Evolutionary conservation across 2,888 invertebrate genomes (phyloP), one percentile per base, ranked within the genome.

Genomic region (Eurois occulta): DNA sequence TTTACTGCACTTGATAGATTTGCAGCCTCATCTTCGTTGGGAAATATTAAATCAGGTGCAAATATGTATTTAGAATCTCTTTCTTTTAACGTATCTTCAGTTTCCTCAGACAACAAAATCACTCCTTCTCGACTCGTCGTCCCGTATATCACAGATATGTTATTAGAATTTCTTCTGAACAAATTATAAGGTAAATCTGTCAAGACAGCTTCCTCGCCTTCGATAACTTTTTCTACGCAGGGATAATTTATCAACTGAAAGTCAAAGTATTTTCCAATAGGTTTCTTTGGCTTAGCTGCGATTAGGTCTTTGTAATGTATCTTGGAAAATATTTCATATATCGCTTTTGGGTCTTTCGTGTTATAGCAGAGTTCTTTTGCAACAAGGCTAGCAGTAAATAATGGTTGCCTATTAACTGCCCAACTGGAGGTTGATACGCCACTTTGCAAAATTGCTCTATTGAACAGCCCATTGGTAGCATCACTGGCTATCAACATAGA

Each of bases 181-280:
- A 93, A 79, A 77, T 95, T 93, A 73, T 89, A 93, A 3, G 95
- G 94, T 38, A 94, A 81, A 81, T 95, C 94, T n/a, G 91, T 91
- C 64, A 95, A 83, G 8, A 93, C 88, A 0, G 91, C 78, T 81
- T 94, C 93, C 43, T 91, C 85, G 4, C 91, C 93, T 35, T 91
- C 90, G 28, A 95, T 87, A 2, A 84, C 48, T 75, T 91, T 92
- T 84, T 95, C 95, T 21, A 94, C 86, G 81, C 94, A 95, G 1
- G 94, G 95, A 46, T 93, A 77, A 84, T 93, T 88, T 48, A 94
- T 69, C 7, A 94, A 84, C 55, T 92, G 88, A 2, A 93, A 92
- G 65, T 93, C 93, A 75, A 92, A 92, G 75, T 65, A 72, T 68
- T 74, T 77, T 43, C 52, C 46, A 35, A 74, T 72, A 35, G 64